Base-by-base conservation (phyloP, 2,888 invertebrate species). In the Lydus trimaculatus region DNA sequence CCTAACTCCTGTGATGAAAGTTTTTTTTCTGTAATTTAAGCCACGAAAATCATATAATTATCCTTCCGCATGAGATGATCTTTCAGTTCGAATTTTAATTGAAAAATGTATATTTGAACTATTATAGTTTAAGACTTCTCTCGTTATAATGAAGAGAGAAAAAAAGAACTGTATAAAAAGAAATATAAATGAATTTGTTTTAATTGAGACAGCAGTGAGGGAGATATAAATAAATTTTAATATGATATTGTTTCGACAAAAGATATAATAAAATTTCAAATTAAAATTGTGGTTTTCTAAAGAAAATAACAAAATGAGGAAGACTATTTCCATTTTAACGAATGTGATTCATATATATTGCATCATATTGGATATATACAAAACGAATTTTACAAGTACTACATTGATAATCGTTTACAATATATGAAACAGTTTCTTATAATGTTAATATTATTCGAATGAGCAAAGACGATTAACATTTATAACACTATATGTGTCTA, bases 371-470 rank as follows among this genome's bases (percentile, higher is more conserved):
- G 67, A 71, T 67, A 67, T 66, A 63, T 39, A 71, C 71, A 69
- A 66, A 65, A 65, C 64, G 62, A 67, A 66, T 64, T 64, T 67
- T 70, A 67, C n/a, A n/a, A n/a, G n/a, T 63, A 62, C 58, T 25
- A 63, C 52, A 67, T 69, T 64, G 65, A 71, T 73, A 67, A 73
- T 71, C 67, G 69, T 64, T 23, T 23, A 59, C 65, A 67, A 63
- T 73, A 73, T 69, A 71, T 61, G 69, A 61, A 65, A 70, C 58
- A 66, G 65, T 69, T 71, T 67, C 69, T 72, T 69, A 67, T 52
- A 63, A 63, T 71, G 64, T 65, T 69, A 67, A 69, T 69, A 69
- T 59, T 63, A 71, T 63, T 62, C 67, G 17, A 17, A 69, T 5
- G 43, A 64, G 69, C 63, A 69, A 61, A 59, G 58, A 31, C 58